Evolutionary conservation across 2,797 vertebrate species (phyloP).

Genomic region (Myiotriccus ornatus): DNA sequence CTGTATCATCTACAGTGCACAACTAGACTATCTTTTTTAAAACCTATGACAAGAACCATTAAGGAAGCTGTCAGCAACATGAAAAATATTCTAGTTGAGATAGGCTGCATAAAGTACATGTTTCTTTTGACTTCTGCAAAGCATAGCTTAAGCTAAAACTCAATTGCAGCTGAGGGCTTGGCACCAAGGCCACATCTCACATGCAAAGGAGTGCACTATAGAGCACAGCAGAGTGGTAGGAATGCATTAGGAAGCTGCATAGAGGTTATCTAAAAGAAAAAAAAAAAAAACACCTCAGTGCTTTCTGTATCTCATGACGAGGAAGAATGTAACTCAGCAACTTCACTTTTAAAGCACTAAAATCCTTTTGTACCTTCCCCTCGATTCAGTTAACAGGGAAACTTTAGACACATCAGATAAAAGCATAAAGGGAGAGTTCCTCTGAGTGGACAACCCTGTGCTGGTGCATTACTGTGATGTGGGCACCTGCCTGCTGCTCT

Average conservation of each 20-base stretch:
- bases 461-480: fast-evolving
- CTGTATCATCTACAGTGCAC: background rate
- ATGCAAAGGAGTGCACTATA: fast-evolving
- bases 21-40: background rate
- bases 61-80: background rate
- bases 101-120: background rate
- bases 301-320: background rate
- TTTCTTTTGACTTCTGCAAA: background rate
- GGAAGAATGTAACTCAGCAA: background rate
- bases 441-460: background rate
- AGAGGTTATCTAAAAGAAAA: background rate
- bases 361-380: background rate
- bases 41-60: background rate
- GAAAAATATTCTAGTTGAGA: background rate
- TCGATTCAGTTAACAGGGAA: background rate
- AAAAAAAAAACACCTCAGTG: background rate
- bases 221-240: background rate
- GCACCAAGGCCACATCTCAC: background rate
- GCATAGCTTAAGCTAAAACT: background rate
- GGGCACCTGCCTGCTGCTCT: background rate
- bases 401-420: background rate
- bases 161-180: background rate
- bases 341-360: background rate
- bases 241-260: background rate
- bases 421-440: fast-evolving